Evolutionary conservation across 2,113 vertebrate species (phyloP), one percentile per base, ranked within the genome.

Genomic region (Pholis gunnellus): DNA sequence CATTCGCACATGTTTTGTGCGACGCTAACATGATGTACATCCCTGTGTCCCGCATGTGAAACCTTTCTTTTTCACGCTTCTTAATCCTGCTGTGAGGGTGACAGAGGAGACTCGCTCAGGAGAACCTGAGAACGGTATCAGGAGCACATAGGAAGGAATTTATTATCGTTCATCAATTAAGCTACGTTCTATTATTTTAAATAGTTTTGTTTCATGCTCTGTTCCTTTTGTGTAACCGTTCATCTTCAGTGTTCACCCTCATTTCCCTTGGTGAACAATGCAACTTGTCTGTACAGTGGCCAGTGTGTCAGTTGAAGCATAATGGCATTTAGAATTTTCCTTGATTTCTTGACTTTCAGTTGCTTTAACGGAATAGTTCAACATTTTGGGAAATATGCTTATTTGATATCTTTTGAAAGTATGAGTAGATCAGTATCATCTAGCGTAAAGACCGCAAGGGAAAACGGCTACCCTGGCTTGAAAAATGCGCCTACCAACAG

Each of bases 1-100:
- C 77, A 76, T 88, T 86, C 88, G 68, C 84, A 71, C 85, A 81
- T 91, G 87, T 92, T 92, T 90, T 82, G 69, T 86, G 73, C 66
- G 1, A 72, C 31, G 54, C 81, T 81, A 83, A 93, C 89, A 92
- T 76, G 82, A 77, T 86, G 92, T 90, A 89, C 83, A 70, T 87
- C 81, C 81, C 85, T 57, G 87, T 79, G 88, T 93, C 81, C 85
- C 77, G 15, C 87, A 59, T 83, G 85, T 85, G 84, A 88, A 75
- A 85, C 72, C 68, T 72, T 72, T 83, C 78, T 85, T 88, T 93
- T 91, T 92, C 81, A 91, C 65, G 82, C 87, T 59, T 90, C 84
- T 84, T 85, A 90, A 92, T 88, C 89, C 80, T 79, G 83, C 81
- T 70, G 64, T 57, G 64, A 22, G 74, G 79, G 88, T 81, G 76